Evolutionary conservation across 1,140 invertebrate genomes (phyloP).

Genomic region (Trichogramma pretiosum): DNA sequence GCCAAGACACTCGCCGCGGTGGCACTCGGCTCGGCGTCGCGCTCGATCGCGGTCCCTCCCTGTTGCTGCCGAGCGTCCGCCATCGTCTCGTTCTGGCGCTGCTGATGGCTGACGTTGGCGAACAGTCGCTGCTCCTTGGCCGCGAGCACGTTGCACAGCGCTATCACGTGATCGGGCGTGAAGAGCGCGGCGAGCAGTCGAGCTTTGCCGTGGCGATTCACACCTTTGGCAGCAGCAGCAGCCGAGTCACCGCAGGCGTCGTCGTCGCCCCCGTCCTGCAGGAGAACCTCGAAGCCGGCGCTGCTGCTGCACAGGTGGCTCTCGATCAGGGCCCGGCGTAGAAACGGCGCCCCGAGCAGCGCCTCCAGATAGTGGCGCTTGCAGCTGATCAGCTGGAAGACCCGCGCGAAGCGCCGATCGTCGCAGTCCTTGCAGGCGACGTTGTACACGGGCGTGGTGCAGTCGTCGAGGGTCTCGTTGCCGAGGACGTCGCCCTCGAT

Average conservation of each 20-base stretch:
- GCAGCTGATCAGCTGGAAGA: conserved; percentile 61
- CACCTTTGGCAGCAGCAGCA: conserved; percentile 11
- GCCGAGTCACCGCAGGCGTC: background rate
- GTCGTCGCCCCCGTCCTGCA: background rate
- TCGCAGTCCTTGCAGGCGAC: conserved; percentile 63
- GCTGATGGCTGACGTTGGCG: conserved; percentile 5
- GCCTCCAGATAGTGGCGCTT: conserved; percentile 46
- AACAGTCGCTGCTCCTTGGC: conserved; percentile 46
- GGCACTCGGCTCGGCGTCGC: too few relatives aligned
- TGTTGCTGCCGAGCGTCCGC: too few relatives aligned
- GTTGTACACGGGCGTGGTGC: conserved; percentile 57
- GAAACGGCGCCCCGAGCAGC: conserved; percentile 47
- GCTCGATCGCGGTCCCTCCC: too few relatives aligned
- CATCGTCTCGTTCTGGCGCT: conserved; percentile 1
- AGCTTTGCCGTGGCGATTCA: conserved; percentile 19
- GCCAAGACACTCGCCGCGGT: too few relatives aligned
- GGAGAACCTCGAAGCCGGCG: background rate
- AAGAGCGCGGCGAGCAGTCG: conserved; percentile 53
- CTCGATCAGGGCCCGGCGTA: conserved; percentile 49
- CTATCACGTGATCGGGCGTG: conserved; percentile 57
- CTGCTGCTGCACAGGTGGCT: conserved; percentile 26
- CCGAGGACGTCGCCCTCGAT: conserved; percentile 21
- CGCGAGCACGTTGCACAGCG: conserved; percentile 66
- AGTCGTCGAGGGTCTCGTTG: conserved; percentile 33
- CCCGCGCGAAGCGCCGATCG: conserved; percentile 53